phyloP scores from a whole-genome alignment of 2,113 vertebrate species.

The Tachuris rubrigastra region DNA sequence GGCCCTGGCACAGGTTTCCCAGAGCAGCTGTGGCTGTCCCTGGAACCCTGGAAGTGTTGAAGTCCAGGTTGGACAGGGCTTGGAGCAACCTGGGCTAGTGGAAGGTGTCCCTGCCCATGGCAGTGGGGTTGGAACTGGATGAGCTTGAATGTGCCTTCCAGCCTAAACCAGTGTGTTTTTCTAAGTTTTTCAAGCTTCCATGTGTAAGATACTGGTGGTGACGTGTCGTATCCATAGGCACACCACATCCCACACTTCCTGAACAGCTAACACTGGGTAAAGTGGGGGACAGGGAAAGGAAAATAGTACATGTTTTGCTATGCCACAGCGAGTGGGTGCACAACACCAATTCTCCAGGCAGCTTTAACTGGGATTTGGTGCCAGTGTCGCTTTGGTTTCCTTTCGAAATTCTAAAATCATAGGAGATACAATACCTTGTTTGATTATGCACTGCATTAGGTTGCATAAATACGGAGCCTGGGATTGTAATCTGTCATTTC shows the following conservation, averaged over 20 bases:
- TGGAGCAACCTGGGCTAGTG: rapidly evolving
- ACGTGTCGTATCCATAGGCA: background rate
- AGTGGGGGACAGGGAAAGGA: background rate
- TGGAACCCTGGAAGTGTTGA: background rate
- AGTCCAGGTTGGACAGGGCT: rapidly evolving
- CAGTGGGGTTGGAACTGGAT: background rate
- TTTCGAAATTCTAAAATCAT: background rate
- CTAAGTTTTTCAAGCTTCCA: rapidly evolving
- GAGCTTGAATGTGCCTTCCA: background rate
- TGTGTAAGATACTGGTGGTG: background rate
- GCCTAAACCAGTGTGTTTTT: background rate
- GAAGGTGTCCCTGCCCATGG: background rate
- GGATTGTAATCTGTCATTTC: constrained; percentile 10
- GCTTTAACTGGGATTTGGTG: background rate
- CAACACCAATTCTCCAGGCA: background rate
- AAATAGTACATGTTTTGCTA: background rate
- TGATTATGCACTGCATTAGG: background rate
- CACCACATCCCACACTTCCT: no score
- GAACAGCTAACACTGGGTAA: background rate
- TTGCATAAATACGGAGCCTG: background rate
- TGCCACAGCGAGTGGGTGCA: background rate
- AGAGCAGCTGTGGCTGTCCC: background rate
- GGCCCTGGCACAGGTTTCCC: background rate
- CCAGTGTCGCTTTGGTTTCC: background rate
- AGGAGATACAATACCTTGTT: background rate